Base-by-base conservation (phyloP, 2,888 invertebrate species). In the Drosophila picticornis region DNA sequence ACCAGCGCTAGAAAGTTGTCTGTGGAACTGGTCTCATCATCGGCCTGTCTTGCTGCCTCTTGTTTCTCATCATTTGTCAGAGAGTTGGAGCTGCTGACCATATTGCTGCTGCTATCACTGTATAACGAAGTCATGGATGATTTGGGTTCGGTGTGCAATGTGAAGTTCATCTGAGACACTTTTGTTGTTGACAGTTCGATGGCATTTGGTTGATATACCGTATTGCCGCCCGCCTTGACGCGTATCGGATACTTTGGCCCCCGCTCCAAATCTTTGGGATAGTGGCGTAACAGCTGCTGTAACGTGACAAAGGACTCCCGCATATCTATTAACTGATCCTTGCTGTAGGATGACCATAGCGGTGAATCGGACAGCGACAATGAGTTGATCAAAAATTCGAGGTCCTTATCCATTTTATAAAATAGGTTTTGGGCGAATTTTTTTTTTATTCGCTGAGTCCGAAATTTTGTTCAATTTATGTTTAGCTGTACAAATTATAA, bases 301-400 rank as follows among this genome's bases (percentile, higher is more conserved):
- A 86, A 52, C 1, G 64, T 62, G 5, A 71, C 51, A 50, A 86
- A 86, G 7, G 80, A 70, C 0, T 83, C 80, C 2, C 89, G 88
- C 74, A 86, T 86, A 7, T 83, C 87, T n/a, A n/a, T n/a, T 4
- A 86, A 10, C 70, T 90, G 65, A 0, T 46, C 56, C 13, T 48
- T 53, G 11, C 64, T 72, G 29, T 76, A 83, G 3, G 48, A 40
- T 4, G 31, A 9, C 34, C 84, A 68, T 0, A 86, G 32, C 0
- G 66, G 81, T 0, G 86, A 75, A 7, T 68, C 32, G 7, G 72
- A 32, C n/a, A 67, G 36, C n/a, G 88, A 81, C 58, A 86, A 31
- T 4, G 86, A 79, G 5, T 57, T 67, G 2, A 86, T 86, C n/a
- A 86, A 46, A 53, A 83, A 88, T 10, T 88, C 74, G 13, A 86